Evolutionary conservation across 2,113 vertebrate genomes (phyloP), one percentile per base, ranked within the genome.

Genomic region (Buteo buteo): DNA sequence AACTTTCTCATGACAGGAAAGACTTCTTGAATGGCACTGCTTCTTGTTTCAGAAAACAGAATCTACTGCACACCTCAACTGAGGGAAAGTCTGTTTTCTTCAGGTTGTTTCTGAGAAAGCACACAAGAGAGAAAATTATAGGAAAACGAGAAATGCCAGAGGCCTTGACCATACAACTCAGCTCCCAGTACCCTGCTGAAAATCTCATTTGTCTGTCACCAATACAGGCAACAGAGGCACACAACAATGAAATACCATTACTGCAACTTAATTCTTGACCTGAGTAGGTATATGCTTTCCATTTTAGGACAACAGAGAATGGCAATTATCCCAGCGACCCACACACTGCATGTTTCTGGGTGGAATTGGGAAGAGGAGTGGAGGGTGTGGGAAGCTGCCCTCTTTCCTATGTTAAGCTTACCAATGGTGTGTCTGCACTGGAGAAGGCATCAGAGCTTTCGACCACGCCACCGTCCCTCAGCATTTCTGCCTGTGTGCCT

Each of bases 11-110:
- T 49, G 88, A 86, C 25, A 55, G 54, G 78, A 77, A 92, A 3
- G 25, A 58, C 55, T 45, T 88, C 31, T 49, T 64, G 25, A 79
- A 79, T 28, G 31, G 50, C 81, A 74, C 7, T 26, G 13, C 65
- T 90, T 91, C 79, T 77, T 57, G 47, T 74, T 90, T 94, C 32
- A 94, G 83, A 95, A 82, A 94, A 81, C 17, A 59, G 70, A 74
- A 54, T n/a, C n/a, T 55, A 70, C 83, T 87, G 36, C 64, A 84
- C 65, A 80, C 40, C 70, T 94, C 88, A 85, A 47, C 55, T 86
- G 67, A 97, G 83, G 76, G 69, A 72, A 92, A 83, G 77, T 92
- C 86, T 93, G 64, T 26, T 94, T 85, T 80, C 88, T 80, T 80
- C 62, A 88, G 52, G 47, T 80, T 64, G 31, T 66, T 96, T 90